Conservation (phyloP, 2,888 invertebrate genomes). For the Leptinotarsa peninsularis region DNA sequence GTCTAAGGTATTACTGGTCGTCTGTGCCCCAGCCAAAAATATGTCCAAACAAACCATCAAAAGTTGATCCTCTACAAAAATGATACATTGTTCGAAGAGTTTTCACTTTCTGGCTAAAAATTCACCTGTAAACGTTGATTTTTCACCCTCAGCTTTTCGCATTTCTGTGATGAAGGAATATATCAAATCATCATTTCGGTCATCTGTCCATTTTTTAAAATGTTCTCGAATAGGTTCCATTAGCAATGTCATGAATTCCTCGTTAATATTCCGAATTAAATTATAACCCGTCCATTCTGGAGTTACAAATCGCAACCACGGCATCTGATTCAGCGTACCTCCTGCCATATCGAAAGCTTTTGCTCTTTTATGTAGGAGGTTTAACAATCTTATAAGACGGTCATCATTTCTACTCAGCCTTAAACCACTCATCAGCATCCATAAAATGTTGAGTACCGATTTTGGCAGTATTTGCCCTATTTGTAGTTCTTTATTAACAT, state of each 20-base stretch:
- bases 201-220: constrained; percentile 65
- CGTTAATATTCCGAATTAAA: constrained; percentile 70
- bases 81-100: background rate
- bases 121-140: constrained; percentile 66
- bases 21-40: constrained; percentile 76
- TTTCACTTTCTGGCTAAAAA: background rate
- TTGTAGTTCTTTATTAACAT: constrained; percentile 51
- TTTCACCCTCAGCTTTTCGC: constrained; percentile 60
- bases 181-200: constrained; percentile 71
- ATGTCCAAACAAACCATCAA: constrained; percentile 76
- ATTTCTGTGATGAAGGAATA: constrained; percentile 75
- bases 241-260: constrained; percentile 69
- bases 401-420: constrained; percentile 66
- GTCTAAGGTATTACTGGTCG: constrained; percentile 74
- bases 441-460: constrained; percentile 75
- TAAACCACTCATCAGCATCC: constrained; percentile 71
- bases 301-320: constrained; percentile 74
- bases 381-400: constrained; percentile 64
- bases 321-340: constrained; percentile 70
- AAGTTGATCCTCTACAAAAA: constrained; percentile 72
- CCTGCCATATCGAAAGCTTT: constrained; percentile 66
- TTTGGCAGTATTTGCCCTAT: constrained; percentile 67
- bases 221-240: constrained; percentile 72
- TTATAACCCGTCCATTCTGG: constrained; percentile 74
- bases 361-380: constrained; percentile 67